A percentile compares a stretch with the other conserved stretches of the same genome.
phyloP scores from a whole-genome alignment of 2,113 vertebrate genomes.

The Syrrhaptes paradoxus region DNA sequence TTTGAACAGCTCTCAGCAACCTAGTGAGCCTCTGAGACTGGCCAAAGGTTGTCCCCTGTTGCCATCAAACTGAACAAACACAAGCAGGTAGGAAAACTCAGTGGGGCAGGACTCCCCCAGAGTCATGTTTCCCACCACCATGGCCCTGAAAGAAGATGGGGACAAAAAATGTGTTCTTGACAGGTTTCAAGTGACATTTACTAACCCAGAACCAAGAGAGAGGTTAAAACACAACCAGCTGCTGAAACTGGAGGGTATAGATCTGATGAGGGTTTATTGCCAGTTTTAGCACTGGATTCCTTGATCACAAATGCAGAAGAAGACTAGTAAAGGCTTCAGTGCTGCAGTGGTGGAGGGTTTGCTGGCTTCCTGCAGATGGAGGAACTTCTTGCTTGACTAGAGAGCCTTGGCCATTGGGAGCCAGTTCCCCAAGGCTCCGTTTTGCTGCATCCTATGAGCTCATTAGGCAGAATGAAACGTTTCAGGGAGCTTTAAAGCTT shows the following conservation, averaged over 20 bases:
- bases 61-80: background rate
- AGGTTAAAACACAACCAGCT: background rate
- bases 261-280: background rate
- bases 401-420: background rate
- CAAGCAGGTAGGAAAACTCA: background rate
- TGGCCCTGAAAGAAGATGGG: background rate
- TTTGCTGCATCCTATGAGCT: background rate
- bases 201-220: background rate
- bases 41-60: background rate
- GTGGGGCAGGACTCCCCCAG: background rate
- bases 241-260: background rate
- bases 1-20: background rate
- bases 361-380: background rate
- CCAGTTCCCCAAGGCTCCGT: background rate
- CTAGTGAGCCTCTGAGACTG: background rate
- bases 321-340: background rate
- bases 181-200: background rate
- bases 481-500: background rate
- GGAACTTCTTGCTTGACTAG: background rate
- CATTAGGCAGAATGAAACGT: background rate
- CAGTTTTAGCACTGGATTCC: background rate
- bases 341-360: background rate
- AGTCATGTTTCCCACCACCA: background rate
- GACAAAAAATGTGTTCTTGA: background rate
- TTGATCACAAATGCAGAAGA: background rate